Percentiles rank a stretch among this genome's conserved stretches.
Evolutionary conservation across 2,113 vertebrate species (phyloP).

Genomic region (Lepidothrix coronata): DNA sequence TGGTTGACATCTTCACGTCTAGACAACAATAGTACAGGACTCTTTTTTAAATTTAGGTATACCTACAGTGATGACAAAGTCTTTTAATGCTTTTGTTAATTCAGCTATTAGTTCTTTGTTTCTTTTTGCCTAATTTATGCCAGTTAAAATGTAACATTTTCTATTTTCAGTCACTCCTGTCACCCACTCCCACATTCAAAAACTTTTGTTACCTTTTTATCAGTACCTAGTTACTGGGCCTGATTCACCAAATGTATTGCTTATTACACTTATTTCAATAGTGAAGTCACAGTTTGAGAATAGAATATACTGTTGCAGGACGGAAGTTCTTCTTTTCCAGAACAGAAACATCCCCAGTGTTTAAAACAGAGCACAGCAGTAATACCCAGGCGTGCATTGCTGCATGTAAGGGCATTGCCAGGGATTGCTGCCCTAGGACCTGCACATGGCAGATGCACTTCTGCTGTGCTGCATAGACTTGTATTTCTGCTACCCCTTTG

Average conservation of each 20-base stretch:
- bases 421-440: not conserved
- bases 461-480: not conserved
- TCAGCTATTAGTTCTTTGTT: not conserved
- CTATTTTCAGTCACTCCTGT: not conserved
- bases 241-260: not conserved
- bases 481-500: not conserved
- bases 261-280: not conserved
- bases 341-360: not conserved
- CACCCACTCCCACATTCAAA: not conserved
- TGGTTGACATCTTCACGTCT: not conserved
- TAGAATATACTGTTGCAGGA: not conserved
- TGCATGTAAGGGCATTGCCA: not conserved
- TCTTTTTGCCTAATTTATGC: not conserved
- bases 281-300: not conserved
- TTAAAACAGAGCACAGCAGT: not conserved
- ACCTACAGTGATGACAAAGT: not conserved
- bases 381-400: not conserved
- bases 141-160: not conserved
- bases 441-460: not conserved
- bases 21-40: not conserved
- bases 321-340: not conserved
- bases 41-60: not conserved
- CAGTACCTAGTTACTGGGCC: too few species aligned
- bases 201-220: not conserved
- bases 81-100: not conserved